These are phyloP conservation scores for Epinotia brunnichana DNA, from an alignment of 2,888 invertebrate genomes.

Conservation along the genomic window DNA sequence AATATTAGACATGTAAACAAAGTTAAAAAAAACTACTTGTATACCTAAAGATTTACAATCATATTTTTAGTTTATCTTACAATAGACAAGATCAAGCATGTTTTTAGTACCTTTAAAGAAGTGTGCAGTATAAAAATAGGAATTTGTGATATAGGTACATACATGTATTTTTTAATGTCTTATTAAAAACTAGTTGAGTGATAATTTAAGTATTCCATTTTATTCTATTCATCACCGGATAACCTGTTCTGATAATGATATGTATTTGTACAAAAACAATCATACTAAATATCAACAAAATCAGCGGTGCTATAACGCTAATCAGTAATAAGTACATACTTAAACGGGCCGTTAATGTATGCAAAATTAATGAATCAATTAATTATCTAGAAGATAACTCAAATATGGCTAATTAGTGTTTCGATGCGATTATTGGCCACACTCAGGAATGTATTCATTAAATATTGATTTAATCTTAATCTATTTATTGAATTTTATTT, in stretches of 20 bases:
- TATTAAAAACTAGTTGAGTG: no score
- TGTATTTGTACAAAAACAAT: not conserved
- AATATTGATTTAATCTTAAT: slow-evolving; percentile 10
- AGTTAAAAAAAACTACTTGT: no score
- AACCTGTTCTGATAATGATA: not conserved
- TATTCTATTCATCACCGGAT: no score
- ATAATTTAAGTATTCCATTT: no score
- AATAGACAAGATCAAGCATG: no score
- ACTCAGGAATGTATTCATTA: slow-evolving; percentile 10
- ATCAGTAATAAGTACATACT: slow-evolving; percentile 21
- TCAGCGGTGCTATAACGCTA: slow-evolving; percentile 17
- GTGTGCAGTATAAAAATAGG: no score
- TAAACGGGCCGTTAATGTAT: slow-evolving; percentile 24
- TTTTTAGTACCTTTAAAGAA: no score
- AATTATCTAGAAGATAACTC: slow-evolving; percentile 35
- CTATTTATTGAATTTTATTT: not conserved
- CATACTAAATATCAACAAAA: not conserved
- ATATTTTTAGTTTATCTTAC: no score
- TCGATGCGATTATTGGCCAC: slow-evolving; percentile 12
- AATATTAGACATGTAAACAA: no score
- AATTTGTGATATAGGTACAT: no score
- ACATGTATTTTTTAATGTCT: no score
- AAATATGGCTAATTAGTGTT: slow-evolving; percentile 34
- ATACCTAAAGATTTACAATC: no score
- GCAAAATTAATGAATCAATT: slow-evolving; percentile 24